Evolutionary conservation across 2,888 invertebrate genomes (phyloP).

Genomic region (Synergus itoensis): DNA sequence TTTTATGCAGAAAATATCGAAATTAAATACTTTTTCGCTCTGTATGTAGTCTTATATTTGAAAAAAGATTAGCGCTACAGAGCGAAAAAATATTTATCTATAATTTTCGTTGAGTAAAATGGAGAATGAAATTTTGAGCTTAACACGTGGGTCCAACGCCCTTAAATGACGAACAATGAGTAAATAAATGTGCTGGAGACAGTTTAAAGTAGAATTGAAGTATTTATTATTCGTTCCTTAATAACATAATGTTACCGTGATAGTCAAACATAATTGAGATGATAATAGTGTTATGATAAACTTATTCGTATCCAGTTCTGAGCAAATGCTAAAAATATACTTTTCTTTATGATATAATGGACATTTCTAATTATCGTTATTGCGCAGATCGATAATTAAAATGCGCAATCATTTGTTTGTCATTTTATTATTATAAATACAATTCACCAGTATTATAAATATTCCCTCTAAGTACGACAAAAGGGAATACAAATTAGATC

Average conservation of each 20-base stretch:
- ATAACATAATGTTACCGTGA: slow-evolving; percentile 63
- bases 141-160: no score
- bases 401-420: slow-evolving; percentile 39
- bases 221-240: slow-evolving; percentile 68
- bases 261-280: slow-evolving; percentile 57
- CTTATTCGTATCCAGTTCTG: slow-evolving; percentile 70
- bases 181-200: slow-evolving; percentile 6
- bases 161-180: neutral
- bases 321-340: slow-evolving; percentile 67
- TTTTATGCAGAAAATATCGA: no score
- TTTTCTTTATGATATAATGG: slow-evolving; percentile 60
- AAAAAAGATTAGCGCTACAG: no score
- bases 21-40: no score
- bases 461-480: slow-evolving; percentile 25
- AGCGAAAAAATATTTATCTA: no score
- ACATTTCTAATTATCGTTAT: slow-evolving; percentile 46
- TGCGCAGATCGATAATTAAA: slow-evolving; percentile 46
- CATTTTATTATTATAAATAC: slow-evolving; percentile 48
- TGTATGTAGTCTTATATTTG: no score
- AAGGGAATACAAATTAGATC: slow-evolving; percentile 28
- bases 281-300: slow-evolving; percentile 58
- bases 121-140: no score
- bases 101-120: no score
- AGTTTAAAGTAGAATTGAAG: slow-evolving; percentile 64
- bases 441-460: slow-evolving; percentile 44